These are phyloP conservation scores for Alethe diademata DNA, from an alignment of 2,113 vertebrate species.

Conservation along the genomic window DNA sequence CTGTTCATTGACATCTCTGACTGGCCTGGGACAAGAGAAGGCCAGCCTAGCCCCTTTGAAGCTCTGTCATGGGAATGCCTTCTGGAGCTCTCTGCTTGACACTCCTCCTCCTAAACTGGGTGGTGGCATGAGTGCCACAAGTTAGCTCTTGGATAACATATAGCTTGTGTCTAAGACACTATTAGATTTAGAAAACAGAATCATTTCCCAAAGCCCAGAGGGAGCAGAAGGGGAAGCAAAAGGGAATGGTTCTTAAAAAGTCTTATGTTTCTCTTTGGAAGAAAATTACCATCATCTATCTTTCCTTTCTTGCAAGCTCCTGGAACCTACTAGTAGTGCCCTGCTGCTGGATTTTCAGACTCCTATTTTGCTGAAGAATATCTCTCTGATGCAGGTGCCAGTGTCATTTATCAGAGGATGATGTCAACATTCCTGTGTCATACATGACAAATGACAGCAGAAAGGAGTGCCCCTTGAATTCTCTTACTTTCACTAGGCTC, in stretches of 20 bases:
- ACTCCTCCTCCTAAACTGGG: neutral
- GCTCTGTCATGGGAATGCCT: neutral
- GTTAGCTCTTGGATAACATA: conserved; percentile 47
- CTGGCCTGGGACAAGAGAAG: neutral
- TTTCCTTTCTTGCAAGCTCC: conserved; percentile 60
- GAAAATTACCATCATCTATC: conserved; percentile 65
- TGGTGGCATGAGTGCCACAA: neutral
- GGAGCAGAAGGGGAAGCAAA: conserved; percentile 54
- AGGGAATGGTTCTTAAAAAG: conserved; percentile 58
- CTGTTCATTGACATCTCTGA: neutral
- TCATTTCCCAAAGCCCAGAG: conserved; percentile 58
- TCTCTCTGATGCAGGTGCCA: conserved; percentile 61
- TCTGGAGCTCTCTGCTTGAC: neutral
- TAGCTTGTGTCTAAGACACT: conserved; percentile 50
- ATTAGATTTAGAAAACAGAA: conserved; percentile 60
- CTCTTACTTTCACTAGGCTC: conserved; percentile 27
- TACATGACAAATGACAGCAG: conserved; percentile 63
- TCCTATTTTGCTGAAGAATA: conserved; percentile 56
- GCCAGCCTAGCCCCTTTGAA: neutral
- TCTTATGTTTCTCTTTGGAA: conserved; percentile 60
- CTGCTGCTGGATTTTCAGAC: conserved; percentile 62
- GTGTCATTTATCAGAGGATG: conserved; percentile 66
- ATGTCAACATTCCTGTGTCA: conserved; percentile 70
- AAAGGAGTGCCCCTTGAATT: conserved; percentile 47
- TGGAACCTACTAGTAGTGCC: conserved; percentile 42